phyloP scores from a whole-genome alignment of 1,140 invertebrate species.

The Medauroidea extradentata region DNA sequence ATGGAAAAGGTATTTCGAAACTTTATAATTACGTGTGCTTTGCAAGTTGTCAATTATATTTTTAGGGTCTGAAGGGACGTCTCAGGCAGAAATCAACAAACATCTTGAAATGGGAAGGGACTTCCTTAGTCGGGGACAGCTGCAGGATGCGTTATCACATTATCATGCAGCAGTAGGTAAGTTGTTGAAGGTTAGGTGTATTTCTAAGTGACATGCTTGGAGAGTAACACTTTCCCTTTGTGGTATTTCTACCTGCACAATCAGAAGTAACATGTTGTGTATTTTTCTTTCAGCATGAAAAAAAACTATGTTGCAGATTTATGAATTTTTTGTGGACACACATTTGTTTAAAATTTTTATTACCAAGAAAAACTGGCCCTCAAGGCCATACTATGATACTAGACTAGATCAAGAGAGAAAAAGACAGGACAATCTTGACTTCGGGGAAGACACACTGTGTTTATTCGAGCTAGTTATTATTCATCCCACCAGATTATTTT shows the following conservation, averaged over 20 bases:
- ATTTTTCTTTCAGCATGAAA: conserved; percentile 11
- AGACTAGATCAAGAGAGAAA: too few species aligned
- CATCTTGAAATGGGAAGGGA: conserved; percentile 92
- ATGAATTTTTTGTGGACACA: too few species aligned
- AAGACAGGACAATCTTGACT: too few species aligned
- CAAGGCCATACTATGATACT: too few species aligned
- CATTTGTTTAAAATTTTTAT: too few species aligned
- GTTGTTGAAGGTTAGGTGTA: conserved; percentile 31
- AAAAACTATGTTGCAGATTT: too few species aligned
- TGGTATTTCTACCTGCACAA: background rate
- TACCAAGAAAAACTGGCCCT: too few species aligned
- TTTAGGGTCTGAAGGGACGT: conserved; percentile 57
- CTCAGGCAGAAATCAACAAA: conserved; percentile 76
- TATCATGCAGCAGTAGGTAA: conserved; percentile 97
- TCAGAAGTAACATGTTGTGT: background rate
- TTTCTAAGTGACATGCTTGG: background rate
- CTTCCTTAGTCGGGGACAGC: conserved; percentile 84
- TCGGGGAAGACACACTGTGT: too few species aligned
- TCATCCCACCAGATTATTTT: too few species aligned
- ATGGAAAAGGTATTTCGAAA: background rate
- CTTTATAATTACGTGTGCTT: background rate
- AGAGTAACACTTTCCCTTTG: too few species aligned
- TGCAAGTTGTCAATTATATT: conserved; percentile 22
- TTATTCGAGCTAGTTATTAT: too few species aligned
- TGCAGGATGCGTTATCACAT: conserved; percentile 93